Conservation (phyloP, 2,797 vertebrate species). For the Phylloscopus collybita region DNA sequence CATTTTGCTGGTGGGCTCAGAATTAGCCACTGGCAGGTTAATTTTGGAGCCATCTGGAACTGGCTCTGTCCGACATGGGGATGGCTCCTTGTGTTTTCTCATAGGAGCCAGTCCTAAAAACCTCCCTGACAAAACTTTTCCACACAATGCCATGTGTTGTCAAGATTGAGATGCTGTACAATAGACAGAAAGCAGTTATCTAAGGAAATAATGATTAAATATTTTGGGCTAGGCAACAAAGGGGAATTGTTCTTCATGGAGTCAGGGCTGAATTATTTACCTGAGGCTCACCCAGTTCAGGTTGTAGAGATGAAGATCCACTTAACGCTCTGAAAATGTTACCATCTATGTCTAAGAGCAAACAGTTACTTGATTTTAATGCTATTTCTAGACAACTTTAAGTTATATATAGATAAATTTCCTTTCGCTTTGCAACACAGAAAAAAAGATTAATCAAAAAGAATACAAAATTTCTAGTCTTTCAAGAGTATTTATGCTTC, state of each 20-base stretch:
- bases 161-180: not conserved
- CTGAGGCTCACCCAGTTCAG: not conserved
- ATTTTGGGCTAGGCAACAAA: not conserved
- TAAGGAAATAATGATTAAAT: not conserved
- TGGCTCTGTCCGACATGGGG: rapidly evolving
- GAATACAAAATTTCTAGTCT: not conserved
- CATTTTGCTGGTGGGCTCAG: not conserved
- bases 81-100: not conserved
- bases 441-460: not conserved
- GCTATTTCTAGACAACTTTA: not conserved
- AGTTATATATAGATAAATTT: not conserved
- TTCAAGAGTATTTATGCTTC: not conserved
- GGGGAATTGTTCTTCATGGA: not conserved
- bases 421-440: not conserved
- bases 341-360: not conserved
- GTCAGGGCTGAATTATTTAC: not conserved
- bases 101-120: not conserved
- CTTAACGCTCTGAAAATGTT: not conserved
- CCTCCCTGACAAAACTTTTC: not conserved
- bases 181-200: not conserved
- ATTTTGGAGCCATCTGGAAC: not conserved
- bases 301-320: not conserved
- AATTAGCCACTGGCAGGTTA: not conserved
- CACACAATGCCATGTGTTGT: not conserved
- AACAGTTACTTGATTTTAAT: not conserved